A percentile compares a stretch with the other conserved stretches of the same genome.
These are phyloP conservation scores for Thera obeliscata DNA, from an alignment of 2,888 invertebrate genomes.

Conservation along the genomic window DNA sequence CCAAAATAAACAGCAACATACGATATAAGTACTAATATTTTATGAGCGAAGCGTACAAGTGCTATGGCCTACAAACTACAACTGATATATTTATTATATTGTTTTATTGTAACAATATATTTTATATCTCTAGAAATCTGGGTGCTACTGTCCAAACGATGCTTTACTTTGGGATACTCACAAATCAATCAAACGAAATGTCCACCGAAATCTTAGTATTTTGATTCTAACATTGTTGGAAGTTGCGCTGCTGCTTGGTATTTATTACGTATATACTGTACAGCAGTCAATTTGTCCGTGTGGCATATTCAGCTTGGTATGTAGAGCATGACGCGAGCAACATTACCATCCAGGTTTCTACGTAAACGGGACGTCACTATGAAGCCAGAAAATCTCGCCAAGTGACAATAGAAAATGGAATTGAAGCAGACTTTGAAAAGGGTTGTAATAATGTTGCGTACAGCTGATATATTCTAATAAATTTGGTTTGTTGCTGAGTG, in stretches of 20 bases:
- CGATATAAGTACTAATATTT: no score
- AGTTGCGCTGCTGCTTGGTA: constrained; percentile 12
- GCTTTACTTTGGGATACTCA: no score
- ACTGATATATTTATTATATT: no score
- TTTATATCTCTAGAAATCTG: no score
- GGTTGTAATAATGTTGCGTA: constrained; percentile 26
- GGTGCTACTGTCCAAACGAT: no score
- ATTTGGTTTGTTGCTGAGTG: not conserved
- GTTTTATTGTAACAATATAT: no score
- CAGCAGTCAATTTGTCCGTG: constrained; percentile 65
- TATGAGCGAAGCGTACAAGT: no score
- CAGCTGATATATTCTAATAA: not conserved
- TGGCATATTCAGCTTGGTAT: constrained; percentile 46
- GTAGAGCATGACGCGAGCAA: constrained; percentile 64
- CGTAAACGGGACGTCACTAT: constrained; percentile 60
- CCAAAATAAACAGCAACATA: no score
- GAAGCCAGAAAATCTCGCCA: constrained; percentile 60
- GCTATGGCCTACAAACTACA: no score
- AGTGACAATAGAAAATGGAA: constrained; percentile 59
- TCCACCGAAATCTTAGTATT: not conserved
- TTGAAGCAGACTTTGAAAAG: constrained; percentile 51
- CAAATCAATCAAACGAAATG: not conserved
- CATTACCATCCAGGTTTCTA: constrained; percentile 62
- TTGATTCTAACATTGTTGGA: no score
- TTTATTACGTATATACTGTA: constrained; percentile 30